Evolutionary conservation across 2,797 vertebrate genomes (phyloP), one percentile per base, ranked within the genome.

Genomic region (Poecilia velifera): DNA sequence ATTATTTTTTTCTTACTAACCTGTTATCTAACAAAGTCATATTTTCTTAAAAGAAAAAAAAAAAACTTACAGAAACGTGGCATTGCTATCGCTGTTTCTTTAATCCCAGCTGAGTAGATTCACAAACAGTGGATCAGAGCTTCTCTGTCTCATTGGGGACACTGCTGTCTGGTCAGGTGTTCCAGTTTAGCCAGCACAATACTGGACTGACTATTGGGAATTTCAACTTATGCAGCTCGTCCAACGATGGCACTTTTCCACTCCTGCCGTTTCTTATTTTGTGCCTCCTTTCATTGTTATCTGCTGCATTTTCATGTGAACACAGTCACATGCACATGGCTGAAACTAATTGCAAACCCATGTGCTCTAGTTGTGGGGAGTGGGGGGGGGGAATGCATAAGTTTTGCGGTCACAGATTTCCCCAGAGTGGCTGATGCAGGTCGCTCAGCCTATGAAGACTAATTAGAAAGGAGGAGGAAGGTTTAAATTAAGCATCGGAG

Each of bases 401-500:
- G 87, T 82, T 92, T 90, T 88, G 86, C 85, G 45, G 87, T 79
- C 81, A 80, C 62, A 86, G 25, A 79, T 90, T 90, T 89, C 94
- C 91, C 91, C 34, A 10, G 88, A 91, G 92, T 89, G 74, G 62
- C 76, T 76, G 76, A 84, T 84, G 73, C 88, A 87, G 88, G 90
- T 91, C 84, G 66, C 64, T 70, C 71, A 83, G 88, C 80, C 85
- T 82, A 88, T 73, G 82, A 82, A 89, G 84, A 93, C 93, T 95
- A 94, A 95, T 95, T 95, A 93, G 87, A 90, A 80, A 31, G 73
- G 87, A 87, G 76, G 87, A 92, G 82, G 81, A 87, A 81, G 86
- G 86, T 93, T 94, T 95, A 95, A 93, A 95, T 94, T 90, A 94
- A 91, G 93, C 88, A 90, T 91, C 90, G 82, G 71, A 5, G 86